A percentile compares a stretch with the other conserved stretches of the same genome.
These are phyloP conservation scores for Megamerina dolium DNA, from an alignment of 2,888 invertebrate genomes.

Conservation along the genomic window DNA sequence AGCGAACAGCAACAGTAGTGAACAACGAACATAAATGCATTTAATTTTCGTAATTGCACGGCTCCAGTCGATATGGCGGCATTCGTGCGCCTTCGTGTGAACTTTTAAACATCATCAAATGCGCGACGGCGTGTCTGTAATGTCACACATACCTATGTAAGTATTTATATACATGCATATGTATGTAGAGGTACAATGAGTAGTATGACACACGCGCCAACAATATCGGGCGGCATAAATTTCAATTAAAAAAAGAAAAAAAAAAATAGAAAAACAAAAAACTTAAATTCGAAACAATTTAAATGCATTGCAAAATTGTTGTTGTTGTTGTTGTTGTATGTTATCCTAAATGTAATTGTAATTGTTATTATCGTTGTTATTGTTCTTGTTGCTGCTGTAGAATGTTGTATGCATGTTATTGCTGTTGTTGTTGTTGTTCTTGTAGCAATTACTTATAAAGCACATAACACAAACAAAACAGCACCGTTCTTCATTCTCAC, in stretches of 20 bases:
- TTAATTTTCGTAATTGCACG: slow-evolving; percentile 25
- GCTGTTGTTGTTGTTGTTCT: slow-evolving; percentile 10
- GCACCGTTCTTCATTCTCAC: no score
- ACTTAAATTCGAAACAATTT: slow-evolving; percentile 5
- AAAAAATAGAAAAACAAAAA: slow-evolving; percentile 13
- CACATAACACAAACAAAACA: no score
- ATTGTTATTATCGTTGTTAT: slow-evolving; percentile 1
- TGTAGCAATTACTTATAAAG: slow-evolving; percentile 8
- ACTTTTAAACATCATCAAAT: no score
- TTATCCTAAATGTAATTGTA: slow-evolving; percentile 8
- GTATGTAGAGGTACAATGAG: no score
- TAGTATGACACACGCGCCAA: slow-evolving; percentile 26
- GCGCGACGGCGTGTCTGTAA: no score
- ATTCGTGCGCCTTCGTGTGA: no score
- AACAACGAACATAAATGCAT: slow-evolving; percentile 18
- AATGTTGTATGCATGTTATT: slow-evolving; percentile 4
- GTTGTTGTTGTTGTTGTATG: neutral
- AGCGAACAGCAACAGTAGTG: neutral
- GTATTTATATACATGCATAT: no score
- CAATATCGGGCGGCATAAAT: slow-evolving; percentile 44
- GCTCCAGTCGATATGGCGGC: slow-evolving; percentile 39
- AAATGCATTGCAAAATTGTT: slow-evolving; percentile 5
- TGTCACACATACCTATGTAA: no score
- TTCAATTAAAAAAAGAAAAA: slow-evolving; percentile 44
- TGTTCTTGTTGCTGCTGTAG: slow-evolving; percentile 3